Conservation (phyloP, 2,888 invertebrate species). For the Mythimna albipuncta region DNA sequence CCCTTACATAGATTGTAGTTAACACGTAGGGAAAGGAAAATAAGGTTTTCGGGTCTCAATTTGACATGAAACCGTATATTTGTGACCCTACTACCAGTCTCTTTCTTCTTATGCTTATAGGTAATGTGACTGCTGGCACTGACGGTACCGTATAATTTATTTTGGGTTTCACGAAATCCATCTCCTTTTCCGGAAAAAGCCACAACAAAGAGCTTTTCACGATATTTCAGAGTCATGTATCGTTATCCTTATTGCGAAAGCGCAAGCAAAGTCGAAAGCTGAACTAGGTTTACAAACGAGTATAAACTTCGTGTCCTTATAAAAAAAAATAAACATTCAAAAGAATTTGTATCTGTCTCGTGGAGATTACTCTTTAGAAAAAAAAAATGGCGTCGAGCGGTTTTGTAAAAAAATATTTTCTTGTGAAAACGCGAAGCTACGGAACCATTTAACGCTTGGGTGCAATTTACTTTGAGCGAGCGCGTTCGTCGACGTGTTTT, state of each 20-base stretch:
- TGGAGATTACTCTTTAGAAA: slow-evolving; percentile 45
- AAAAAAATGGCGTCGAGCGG: slow-evolving; percentile 27
- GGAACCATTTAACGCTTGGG: slow-evolving; percentile 56
- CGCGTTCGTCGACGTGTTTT: slow-evolving; percentile 30
- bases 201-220: slow-evolving; percentile 23
- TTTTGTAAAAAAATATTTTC: slow-evolving; percentile 52
- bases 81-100: slow-evolving; percentile 25
- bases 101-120: slow-evolving; percentile 29
- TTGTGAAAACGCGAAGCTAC: slow-evolving; percentile 40
- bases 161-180: slow-evolving; percentile 29
- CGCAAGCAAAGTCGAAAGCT: slow-evolving; percentile 17
- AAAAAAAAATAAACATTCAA: slow-evolving; percentile 47
- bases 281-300: slow-evolving; percentile 34
- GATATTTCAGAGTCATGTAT: slow-evolving; percentile 14
- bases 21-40: slow-evolving; percentile 55
- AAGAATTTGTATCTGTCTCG: slow-evolving; percentile 51
- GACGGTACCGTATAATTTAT: slow-evolving; percentile 38
- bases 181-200: slow-evolving; percentile 16
- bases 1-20: slow-evolving; percentile 63
- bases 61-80: slow-evolving; percentile 48
- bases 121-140: slow-evolving; percentile 28
- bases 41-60: slow-evolving; percentile 48
- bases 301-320: slow-evolving; percentile 15
- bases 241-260: neutral
- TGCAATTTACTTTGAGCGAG: slow-evolving; percentile 60